Base-by-base conservation (phyloP, 2,888 invertebrate genomes). In the Teleogryllus oceanicus region DNA sequence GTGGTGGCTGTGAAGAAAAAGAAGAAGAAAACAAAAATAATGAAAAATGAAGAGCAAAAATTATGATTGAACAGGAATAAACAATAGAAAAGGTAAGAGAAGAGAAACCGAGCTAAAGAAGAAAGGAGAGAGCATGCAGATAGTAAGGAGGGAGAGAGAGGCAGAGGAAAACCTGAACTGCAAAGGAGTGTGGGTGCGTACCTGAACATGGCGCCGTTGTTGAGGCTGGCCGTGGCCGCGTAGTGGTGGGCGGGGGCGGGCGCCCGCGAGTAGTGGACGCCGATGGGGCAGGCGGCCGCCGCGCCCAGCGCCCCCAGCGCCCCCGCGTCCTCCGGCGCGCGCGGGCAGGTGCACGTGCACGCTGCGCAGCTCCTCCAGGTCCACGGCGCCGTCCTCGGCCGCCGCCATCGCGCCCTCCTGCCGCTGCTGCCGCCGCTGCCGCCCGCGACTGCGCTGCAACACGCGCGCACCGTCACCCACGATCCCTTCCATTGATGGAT, bases 181-280 rank as follows among this genome's bases (percentile, higher is more conserved):
- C 8, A 37, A 37, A 5, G 37, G 37, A 10, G 37, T 1, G 37
- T 1, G 37, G 37, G 37, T 0, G 37, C 8, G 37, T 37, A 92
- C 92, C 91, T 90, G 84, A 90, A 85, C 79, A 91, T 86, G 83
- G 90, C 88, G 84, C 89, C 91, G 87, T 92, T 92, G 85, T 92
- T 92, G 84, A 92, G 90, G 86, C 91, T 91, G 83, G 92, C 92
- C 21, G 78, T 49, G 10, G 21, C 49, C 3, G 11, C 37, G 8
- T 37, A 37, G 37, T 8, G 8, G 8, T 37, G 37, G 37, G 37
- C 37, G 37, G 16, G 81, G 50, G 11, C 75, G 16, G 80, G 79
- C 18, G 79, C 78, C 51, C 77, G 80, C 51, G 77, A 80, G 49
- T 78, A 80, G 78, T 78, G 77, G 11, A 76, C 78, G 75, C 80